phyloP scores from a whole-genome alignment of 2,888 invertebrate species.

The Aproaerema taeniolella region DNA sequence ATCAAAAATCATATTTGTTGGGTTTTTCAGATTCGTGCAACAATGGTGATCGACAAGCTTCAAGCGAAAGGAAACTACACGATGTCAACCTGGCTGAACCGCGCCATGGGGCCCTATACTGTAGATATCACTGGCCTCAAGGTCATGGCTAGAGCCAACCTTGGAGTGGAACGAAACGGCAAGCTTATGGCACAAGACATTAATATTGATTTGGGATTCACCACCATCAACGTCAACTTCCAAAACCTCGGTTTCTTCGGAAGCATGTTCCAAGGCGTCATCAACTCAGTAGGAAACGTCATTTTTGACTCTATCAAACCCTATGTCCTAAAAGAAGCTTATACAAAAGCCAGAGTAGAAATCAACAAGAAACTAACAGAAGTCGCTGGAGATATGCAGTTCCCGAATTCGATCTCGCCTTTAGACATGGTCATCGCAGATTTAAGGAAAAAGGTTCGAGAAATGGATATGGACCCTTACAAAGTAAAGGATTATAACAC shows the following conservation, averaged over 20 bases:
- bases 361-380: slow-evolving; percentile 85
- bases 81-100: slow-evolving; percentile 82
- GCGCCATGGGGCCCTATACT: slow-evolving; percentile 85
- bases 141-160: slow-evolving; percentile 81
- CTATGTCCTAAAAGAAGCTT: slow-evolving; percentile 86
- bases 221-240: slow-evolving; percentile 87
- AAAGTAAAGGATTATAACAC: slow-evolving; percentile 84
- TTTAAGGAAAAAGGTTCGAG: slow-evolving; percentile 81
- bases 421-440: slow-evolving; percentile 89
- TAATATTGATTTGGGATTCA: slow-evolving; percentile 86
- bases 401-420: slow-evolving; percentile 91
- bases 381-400: slow-evolving; percentile 81
- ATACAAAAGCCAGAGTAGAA: slow-evolving; percentile 83
- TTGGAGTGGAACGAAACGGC: slow-evolving; percentile 86
- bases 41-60: slow-evolving; percentile 82
- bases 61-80: slow-evolving; percentile 86
- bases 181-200: slow-evolving; percentile 87
- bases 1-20: too few relatives aligned
- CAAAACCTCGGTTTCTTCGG: slow-evolving; percentile 89
- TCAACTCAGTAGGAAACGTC: slow-evolving; percentile 89
- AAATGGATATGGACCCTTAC: slow-evolving; percentile 85
- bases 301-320: slow-evolving; percentile 93
- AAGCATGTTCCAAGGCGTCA: slow-evolving; percentile 81
- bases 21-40: slow-evolving; percentile 82
- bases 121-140: slow-evolving; percentile 84